These are phyloP conservation scores for Garrulus glandarius DNA, from an alignment of 2,797 vertebrate genomes.

Conservation along the genomic window DNA sequence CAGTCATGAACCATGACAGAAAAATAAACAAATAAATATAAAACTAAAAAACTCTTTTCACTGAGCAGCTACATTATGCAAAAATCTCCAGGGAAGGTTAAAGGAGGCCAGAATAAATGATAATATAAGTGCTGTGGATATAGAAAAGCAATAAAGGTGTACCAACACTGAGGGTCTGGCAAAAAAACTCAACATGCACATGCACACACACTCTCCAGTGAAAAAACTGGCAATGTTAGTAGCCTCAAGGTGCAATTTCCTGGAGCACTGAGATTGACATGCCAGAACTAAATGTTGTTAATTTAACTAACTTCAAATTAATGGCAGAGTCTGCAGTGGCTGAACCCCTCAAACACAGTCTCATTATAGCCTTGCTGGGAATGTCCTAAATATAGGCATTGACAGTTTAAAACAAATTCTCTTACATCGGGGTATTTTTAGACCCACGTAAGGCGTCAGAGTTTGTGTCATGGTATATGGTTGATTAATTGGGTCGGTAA, in stretches of 20 bases:
- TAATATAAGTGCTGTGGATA: slow-evolving; percentile 84
- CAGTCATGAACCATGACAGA: slow-evolving; percentile 87
- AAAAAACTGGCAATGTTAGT: slow-evolving; percentile 85
- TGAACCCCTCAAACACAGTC: slow-evolving; percentile 83
- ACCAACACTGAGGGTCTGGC: slow-evolving; percentile 73
- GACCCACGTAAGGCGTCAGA: slow-evolving; percentile 77
- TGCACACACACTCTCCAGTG: slow-evolving; percentile 68
- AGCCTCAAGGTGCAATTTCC: slow-evolving; percentile 88
- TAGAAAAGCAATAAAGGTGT: slow-evolving; percentile 75
- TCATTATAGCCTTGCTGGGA: slow-evolving; percentile 83
- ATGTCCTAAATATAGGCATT: slow-evolving; percentile 86
- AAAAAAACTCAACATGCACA: slow-evolving; percentile 56
- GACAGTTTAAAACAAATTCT: slow-evolving; percentile 77
- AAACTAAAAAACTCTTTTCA: slow-evolving; percentile 86
- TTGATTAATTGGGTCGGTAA: slow-evolving; percentile 87
- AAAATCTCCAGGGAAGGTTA: slow-evolving; percentile 78
- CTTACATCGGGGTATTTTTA: slow-evolving; percentile 82
- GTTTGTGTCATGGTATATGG: slow-evolving; percentile 80
- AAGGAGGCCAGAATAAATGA: slow-evolving; percentile 85
- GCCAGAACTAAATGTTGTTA: slow-evolving; percentile 85
- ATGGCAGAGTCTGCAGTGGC: slow-evolving; percentile 79
- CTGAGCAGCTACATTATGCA: slow-evolving; percentile 77
- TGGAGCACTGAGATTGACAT: slow-evolving; percentile 86
- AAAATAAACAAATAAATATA: slow-evolving; percentile 92
- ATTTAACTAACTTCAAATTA: slow-evolving; percentile 91